Base-by-base conservation (phyloP, 2,888 invertebrate species). In the Macrophya alboannulata region DNA sequence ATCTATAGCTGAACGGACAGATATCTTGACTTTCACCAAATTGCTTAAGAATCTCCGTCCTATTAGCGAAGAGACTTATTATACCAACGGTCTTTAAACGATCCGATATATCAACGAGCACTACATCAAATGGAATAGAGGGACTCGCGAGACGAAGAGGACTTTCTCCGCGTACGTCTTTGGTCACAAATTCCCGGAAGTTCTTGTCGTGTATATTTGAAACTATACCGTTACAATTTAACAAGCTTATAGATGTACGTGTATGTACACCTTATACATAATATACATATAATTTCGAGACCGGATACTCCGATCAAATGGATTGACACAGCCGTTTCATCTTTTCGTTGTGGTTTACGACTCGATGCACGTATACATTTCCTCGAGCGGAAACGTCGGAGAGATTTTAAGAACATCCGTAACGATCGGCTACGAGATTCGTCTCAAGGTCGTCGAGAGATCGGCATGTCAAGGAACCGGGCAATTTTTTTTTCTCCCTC, bases 11-110 rank as follows among this genome's bases (percentile, higher is more conserved):
- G 5, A 40, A 71, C 55, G 17, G 17, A 37, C 81, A 62, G 62
- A 79, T 45, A 21, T 45, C 10, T 59, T 86, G 89, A 91, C 92
- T 93, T 92, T 93, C 92, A 92, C 93, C 91, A 87, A 88, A 89
- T 89, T 87, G 85, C 89, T 88, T 86, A 90, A 90, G 87, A 89
- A 88, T 89, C 89, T 91, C 90, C 31, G 90, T 89, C 90, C 37
- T 68, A 25, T 68, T n/a, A n/a, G 45, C 51, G 62, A 71, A 71
- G 55, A 65, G 17, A 71, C 83, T 37, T 51, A 51, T 83, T 68
- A 83, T 48, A 83, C 65, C 17, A 9, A 17, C 45, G 25, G 25
- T 48, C 12, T 83, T 31, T 21, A 51, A 71, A 51, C 68, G 48
- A 48, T 65, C 31, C 40, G 12, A 68, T 83, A 83, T 68, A 21